These are phyloP conservation scores for Rhinopomastus cyanomelas DNA, from an alignment of 2,113 vertebrate species.

Conservation along the genomic window DNA sequence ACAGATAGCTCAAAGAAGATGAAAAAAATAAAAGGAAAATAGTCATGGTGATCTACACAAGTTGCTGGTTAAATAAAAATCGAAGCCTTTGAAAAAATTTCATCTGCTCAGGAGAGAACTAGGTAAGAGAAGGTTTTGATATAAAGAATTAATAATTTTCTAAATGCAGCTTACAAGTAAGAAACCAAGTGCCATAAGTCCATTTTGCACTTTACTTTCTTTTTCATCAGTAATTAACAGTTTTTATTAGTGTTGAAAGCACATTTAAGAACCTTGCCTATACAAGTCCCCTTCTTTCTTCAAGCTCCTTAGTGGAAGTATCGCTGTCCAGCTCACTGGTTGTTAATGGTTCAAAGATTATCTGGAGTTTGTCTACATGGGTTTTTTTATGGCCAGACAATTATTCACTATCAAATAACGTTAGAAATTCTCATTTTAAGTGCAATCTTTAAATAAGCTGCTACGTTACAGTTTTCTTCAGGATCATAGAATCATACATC, in stretches of 20 bases:
- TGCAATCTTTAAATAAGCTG: not conserved
- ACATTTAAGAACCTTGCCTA: not conserved
- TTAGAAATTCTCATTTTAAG: not conserved
- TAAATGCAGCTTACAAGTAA: not conserved
- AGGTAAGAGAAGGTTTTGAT: not conserved
- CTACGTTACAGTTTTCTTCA: not conserved
- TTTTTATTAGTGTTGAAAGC: not conserved
- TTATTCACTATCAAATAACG: not conserved
- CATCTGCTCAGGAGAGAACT: not conserved
- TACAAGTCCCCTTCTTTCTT: not conserved
- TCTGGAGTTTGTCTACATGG: not conserved
- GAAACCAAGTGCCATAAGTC: not conserved
- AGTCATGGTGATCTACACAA: not conserved
- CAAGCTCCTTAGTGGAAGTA: not conserved
- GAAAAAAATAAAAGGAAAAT: not conserved
- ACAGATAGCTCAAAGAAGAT: not conserved
- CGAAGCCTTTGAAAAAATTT: not conserved
- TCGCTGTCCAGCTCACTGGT: not conserved
- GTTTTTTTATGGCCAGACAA: not conserved
- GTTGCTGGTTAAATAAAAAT: not conserved
- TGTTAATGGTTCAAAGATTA: not conserved
- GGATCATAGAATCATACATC: no score
- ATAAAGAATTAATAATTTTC: not conserved
- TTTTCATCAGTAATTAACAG: not conserved
- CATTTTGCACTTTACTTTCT: not conserved